Percentiles rank a stretch among this genome's conserved stretches.
These are phyloP conservation scores for Phymastichus coffea DNA, from an alignment of 1,140 invertebrate genomes.

Conservation along the genomic window DNA sequence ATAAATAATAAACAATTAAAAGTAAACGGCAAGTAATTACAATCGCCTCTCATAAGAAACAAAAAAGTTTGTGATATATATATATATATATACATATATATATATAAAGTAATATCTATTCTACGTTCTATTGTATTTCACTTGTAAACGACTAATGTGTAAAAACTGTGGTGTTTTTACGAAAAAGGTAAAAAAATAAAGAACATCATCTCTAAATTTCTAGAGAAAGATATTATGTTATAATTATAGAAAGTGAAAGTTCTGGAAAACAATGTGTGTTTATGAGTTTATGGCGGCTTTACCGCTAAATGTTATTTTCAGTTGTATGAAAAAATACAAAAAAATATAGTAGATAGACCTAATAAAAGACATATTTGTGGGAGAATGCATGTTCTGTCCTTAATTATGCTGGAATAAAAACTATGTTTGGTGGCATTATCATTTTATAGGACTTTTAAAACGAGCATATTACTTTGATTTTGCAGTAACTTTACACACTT, in stretches of 20 bases:
- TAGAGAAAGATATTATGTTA: background rate
- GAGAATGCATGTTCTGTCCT: too few species aligned
- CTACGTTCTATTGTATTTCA: constrained; percentile 15
- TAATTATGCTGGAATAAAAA: too few species aligned
- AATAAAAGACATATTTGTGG: too few species aligned
- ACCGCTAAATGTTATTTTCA: constrained; percentile 9
- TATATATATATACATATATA: background rate
- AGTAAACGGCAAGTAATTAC: constrained; percentile 9
- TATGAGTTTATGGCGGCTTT: background rate
- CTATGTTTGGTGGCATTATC: constrained; percentile 4
- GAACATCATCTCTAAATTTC: constrained; percentile 6
- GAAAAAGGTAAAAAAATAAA: background rate
- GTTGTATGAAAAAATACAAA: constrained; percentile 11
- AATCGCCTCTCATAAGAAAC: constrained; percentile 13
- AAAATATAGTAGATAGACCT: too few species aligned
- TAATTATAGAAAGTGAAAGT: constrained; percentile 7
- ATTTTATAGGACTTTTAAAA: background rate
- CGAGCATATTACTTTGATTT: too few species aligned
- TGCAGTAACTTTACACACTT: background rate
- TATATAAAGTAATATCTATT: constrained; percentile 1
- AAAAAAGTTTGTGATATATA: constrained; percentile 18
- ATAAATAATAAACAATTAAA: constrained; percentile 18
- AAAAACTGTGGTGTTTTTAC: background rate
- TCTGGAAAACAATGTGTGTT: background rate
- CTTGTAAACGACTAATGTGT: constrained; percentile 10